Evolutionary conservation across 2,797 vertebrate species (phyloP), one percentile per base, ranked within the genome.

Genomic region (Thunnus albacares): DNA sequence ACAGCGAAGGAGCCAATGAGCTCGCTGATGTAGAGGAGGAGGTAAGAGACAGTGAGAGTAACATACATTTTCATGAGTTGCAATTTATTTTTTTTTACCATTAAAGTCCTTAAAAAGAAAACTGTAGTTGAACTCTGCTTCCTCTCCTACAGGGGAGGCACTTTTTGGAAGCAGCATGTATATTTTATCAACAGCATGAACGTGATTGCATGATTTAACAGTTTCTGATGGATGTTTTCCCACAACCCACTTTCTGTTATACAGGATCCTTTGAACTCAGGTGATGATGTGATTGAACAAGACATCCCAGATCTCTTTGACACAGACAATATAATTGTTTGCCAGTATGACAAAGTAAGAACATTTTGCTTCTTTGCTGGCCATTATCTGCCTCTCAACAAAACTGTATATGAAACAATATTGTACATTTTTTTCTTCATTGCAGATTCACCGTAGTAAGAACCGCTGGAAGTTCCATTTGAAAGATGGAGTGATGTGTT

Each of bases 401-500:
- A 63, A 75, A 22, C 28, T 30, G 28, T 30, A 30, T 30, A 30
- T 30, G 5, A 30, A 30, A 30, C 28, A 30, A 30, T 30, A 30
- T 30, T 30, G 28, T 30, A 30, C 28, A 24, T 24, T 75, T 53
- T 28, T 43, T 52, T 66, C 10, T 75, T 13, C 5, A 4, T 87
- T 87, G 63, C 91, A 99, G 98, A 98, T 99, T 91, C 98, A 99
- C 87, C 96, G 98, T 90, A 98, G 95, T 86, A 99, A 99, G 94
- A 99, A 99, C 94, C 97, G 97, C 83, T 99, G 98, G 98, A 99
- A 98, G 93, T 99, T 99, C 91, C 98, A 95, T 89, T 92, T 99
- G 91, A 99, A 98, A 91, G 97, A 99, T 52, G 98, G 98, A 49
- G 95, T 99, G 78, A 98, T 99, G 97, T 96, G 96, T 90, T 97